Evolutionary conservation across 2,888 invertebrate species (phyloP).

Genomic region (Himalopsyche tibetana): DNA sequence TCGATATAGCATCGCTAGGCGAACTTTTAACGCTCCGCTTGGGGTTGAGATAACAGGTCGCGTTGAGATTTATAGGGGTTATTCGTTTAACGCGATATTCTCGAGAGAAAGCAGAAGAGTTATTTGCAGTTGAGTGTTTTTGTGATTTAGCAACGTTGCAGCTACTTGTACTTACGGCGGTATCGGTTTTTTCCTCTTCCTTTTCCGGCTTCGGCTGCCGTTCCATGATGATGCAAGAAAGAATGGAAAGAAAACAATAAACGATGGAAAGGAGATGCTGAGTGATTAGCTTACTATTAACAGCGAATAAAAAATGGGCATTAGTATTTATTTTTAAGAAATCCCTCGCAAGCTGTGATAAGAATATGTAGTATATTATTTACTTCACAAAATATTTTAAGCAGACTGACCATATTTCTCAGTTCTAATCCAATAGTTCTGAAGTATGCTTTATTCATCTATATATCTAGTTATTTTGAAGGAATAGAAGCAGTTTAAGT

Average conservation of each 20-base stretch:
- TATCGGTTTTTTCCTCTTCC: constrained; percentile 68
- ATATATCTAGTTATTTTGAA: too few species aligned
- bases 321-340: too few species aligned
- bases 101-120: constrained; percentile 45
- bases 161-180: constrained; percentile 72
- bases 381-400: too few species aligned
- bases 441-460: too few species aligned
- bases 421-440: too few species aligned
- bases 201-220: constrained; percentile 71
- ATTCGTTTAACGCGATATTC: constrained; percentile 41
- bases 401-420: too few species aligned
- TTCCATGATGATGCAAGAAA: constrained; percentile 67
- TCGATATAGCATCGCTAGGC: constrained; percentile 45
- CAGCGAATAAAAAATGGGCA: too few species aligned
- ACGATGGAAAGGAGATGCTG: not conserved
- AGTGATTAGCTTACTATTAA: constrained; percentile 31
- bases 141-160: constrained; percentile 44
- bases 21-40: constrained; percentile 19
- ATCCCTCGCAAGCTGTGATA: too few species aligned
- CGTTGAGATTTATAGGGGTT: constrained; percentile 28
- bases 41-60: constrained; percentile 10
- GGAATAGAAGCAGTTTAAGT: too few species aligned
- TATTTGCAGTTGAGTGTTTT: constrained; percentile 44
- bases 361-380: too few species aligned
- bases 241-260: constrained; percentile 65